Evolutionary conservation across 2,888 invertebrate genomes (phyloP), one percentile per base, ranked within the genome.

Genomic region (Rotaria macrura): DNA sequence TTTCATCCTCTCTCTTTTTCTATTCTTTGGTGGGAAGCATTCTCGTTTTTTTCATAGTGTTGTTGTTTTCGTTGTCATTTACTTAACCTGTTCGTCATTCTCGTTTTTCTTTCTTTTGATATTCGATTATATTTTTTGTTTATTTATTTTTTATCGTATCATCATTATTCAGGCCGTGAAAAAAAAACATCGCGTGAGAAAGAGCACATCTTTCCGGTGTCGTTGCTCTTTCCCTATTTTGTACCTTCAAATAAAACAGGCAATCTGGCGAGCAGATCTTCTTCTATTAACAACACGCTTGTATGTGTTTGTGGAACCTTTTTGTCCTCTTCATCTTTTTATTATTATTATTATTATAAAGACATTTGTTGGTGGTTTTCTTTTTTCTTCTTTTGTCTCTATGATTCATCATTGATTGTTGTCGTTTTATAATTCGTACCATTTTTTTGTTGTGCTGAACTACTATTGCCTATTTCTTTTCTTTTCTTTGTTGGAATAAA

Each of bases 41-140:
- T 83, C 47, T 83, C 79, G 38, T 85, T 72, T n/a, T n/a, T 65
- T n/a, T 65, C 25, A 14, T 65, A 29, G 29, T 65, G 65, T 65
- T 43, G 79, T 79, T 79, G 79, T 79, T 79, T 34, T 34, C 34
- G 65, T 65, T 65, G 65, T 65, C 65, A 65, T 65, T 65, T 34
- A 65, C 20, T 65, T 65, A 65, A 65, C 65, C 65, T 34, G 65
- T 65, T 65, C 34, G 65, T 65, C 65, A 65, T 34, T 65, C 65
- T 55, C n/a, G 25, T 25, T 65, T 65, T 29, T 55, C 55, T 55
- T 65, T 29, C 29, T 65, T 65, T 65, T 65, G 29, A 65, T 65
- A 65, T 65, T 65, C 65, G 65, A 65, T 65, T 65, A 65, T 65
- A 65, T 65, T 65, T 65, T 65, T 65, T 65, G 65, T 65, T 65